Conservation (phyloP, 2,113 vertebrate species). For the Hippoglossus stenolepis region DNA sequence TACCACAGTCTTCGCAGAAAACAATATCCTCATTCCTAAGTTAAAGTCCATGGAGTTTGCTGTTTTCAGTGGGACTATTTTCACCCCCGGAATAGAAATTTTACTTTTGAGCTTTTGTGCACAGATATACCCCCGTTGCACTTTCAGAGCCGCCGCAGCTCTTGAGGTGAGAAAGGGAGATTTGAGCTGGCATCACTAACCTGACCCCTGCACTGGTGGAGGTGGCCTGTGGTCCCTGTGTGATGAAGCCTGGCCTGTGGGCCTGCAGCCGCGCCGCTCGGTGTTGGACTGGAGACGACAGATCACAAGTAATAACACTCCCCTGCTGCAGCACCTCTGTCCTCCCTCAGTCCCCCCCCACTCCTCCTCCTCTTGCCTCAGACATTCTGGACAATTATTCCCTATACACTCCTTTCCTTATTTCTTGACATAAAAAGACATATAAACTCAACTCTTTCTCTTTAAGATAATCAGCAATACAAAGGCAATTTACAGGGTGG, state of each 20-base stretch:
- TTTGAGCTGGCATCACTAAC: conserved; percentile 53
- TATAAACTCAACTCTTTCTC: no score
- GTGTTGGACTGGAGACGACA: conserved; percentile 47
- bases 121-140: conserved; percentile 17
- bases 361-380: background rate
- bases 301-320: conserved; percentile 55
- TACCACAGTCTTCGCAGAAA: conserved; percentile 1
- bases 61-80: background rate
- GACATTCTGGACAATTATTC: background rate
- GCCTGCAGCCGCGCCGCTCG: conserved; percentile 14
- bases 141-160: conserved; percentile 1
- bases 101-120: conserved; percentile 18
- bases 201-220: conserved; percentile 49
- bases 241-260: conserved; percentile 33
- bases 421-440: no score
- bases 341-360: background rate
- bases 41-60: background rate
- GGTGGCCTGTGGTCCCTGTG: conserved; percentile 47
- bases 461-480: no score
- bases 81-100: conserved; percentile 4
- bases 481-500: no score
- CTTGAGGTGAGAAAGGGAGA: conserved; percentile 50
- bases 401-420: no score
- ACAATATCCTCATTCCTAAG: background rate
- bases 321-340: conserved; percentile 12